phyloP scores from a whole-genome alignment of 2,888 invertebrate species.

The Amaurobius ferox region DNA sequence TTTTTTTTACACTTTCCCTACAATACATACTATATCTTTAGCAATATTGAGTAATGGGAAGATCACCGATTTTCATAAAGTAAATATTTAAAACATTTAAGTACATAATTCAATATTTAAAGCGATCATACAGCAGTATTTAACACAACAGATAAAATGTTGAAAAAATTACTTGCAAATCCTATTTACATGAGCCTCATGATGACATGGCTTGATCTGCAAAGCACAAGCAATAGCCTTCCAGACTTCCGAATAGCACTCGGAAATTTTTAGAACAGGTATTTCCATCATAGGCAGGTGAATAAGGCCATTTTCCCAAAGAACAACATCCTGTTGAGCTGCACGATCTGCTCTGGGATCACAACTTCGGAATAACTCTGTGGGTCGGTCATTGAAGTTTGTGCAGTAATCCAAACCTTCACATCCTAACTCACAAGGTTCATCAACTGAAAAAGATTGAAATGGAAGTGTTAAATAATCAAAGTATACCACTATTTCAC shows the following conservation, averaged over 20 bases:
- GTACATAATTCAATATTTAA: too few species aligned
- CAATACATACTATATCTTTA: too few species aligned
- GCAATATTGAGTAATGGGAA: too few species aligned
- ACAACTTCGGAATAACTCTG: conserved; percentile 90
- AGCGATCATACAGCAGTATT: too few species aligned
- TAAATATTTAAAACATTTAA: too few species aligned
- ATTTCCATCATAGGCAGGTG: conserved; percentile 83
- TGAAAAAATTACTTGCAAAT: conserved; percentile 80
- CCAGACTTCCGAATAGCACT: conserved; percentile 90
- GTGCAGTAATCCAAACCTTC: conserved; percentile 91
- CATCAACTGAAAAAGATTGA: conserved; percentile 80
- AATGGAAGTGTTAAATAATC: too few species aligned
- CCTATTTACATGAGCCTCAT: conserved; percentile 85
- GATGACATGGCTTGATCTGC: conserved; percentile 91
- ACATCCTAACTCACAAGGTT: conserved; percentile 93
- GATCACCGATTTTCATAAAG: too few species aligned
- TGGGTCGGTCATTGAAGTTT: conserved; percentile 91
- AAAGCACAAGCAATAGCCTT: conserved; percentile 91
- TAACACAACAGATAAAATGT: too few species aligned
- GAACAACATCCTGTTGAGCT: conserved; percentile 86
- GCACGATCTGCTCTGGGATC: conserved; percentile 87
- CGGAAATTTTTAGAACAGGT: conserved; percentile 83
- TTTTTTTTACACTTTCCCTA: too few species aligned
- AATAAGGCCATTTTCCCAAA: conserved; percentile 84
- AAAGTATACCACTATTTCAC: not conserved